Evolutionary conservation across 2,888 invertebrate species (phyloP).

Genomic region (Diadegma fenestrale): DNA sequence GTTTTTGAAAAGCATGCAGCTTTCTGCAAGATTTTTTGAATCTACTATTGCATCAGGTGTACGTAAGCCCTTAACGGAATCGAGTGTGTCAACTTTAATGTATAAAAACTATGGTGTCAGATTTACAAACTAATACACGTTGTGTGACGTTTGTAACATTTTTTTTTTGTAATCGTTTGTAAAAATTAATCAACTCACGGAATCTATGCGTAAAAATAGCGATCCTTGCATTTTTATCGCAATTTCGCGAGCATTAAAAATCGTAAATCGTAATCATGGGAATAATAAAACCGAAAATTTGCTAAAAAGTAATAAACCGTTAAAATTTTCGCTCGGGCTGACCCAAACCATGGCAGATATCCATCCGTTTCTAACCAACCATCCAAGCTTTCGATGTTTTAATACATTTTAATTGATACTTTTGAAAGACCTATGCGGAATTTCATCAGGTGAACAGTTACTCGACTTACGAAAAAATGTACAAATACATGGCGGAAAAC

Average conservation of each 20-base stretch:
- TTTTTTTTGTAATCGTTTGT: not conserved
- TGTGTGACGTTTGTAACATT: not conserved
- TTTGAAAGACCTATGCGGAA: constrained; percentile 58
- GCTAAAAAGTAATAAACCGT: not conserved
- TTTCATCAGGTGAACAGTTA: constrained; percentile 91
- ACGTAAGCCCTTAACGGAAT: not conserved
- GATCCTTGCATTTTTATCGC: not conserved
- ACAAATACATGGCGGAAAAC: constrained; percentile 90
- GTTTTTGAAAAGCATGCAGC: no score
- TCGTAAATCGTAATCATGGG: not conserved
- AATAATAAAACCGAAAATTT: not conserved
- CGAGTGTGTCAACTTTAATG: not conserved
- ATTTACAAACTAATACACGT: not conserved
- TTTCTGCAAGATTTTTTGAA: no score
- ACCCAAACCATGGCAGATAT: not conserved
- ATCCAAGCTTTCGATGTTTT: constrained; percentile 3
- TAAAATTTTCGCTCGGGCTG: not conserved
- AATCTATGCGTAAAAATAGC: not conserved
- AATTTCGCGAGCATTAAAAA: not conserved
- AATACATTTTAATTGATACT: constrained; percentile 55
- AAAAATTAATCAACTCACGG: not conserved
- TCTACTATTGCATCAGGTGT: not conserved
- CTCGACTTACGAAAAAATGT: constrained; percentile 92
- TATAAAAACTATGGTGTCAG: not conserved
- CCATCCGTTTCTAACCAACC: constrained; percentile 14